Evolutionary conservation across 1,140 invertebrate genomes (phyloP).

Genomic region (Argopecten irradians): DNA sequence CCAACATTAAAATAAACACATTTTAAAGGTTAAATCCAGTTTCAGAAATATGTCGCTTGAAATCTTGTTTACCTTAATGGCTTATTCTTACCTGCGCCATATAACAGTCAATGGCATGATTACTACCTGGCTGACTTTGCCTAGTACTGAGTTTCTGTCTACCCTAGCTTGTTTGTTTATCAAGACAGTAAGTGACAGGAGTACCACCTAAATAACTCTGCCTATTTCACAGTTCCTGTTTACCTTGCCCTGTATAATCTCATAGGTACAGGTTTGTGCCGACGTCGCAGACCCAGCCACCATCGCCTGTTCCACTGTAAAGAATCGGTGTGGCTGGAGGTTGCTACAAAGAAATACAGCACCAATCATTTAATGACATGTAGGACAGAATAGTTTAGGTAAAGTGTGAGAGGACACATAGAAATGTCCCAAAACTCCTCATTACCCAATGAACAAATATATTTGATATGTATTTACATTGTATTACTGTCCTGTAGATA

Average conservation of each 20-base stretch:
- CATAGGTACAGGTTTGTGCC: constrained; percentile 85
- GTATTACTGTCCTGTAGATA: too few relatives aligned
- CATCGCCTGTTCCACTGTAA: constrained; percentile 87
- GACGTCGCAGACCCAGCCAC: constrained; percentile 86
- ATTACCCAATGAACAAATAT: too few relatives aligned
- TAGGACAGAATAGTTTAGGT: neutral
- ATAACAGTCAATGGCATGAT: neutral
- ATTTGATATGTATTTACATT: too few relatives aligned
- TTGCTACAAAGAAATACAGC: constrained; percentile 81
- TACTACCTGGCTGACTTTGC: neutral
- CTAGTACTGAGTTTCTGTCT: neutral
- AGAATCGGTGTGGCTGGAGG: constrained; percentile 83
- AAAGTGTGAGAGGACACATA: too few relatives aligned
- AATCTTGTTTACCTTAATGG: too few relatives aligned
- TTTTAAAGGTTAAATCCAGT: too few relatives aligned
- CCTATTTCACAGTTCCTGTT: neutral
- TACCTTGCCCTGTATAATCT: constrained; percentile 82
- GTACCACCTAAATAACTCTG: too few relatives aligned
- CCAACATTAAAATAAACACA: too few relatives aligned
- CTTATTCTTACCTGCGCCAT: too few relatives aligned
- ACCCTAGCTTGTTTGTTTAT: neutral
- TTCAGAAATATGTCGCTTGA: too few relatives aligned
- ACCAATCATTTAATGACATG: neutral
- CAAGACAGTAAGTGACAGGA: neutral
- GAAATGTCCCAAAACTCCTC: too few relatives aligned